phyloP scores from a whole-genome alignment of 2,888 invertebrate genomes.

The Rhamnusium bicolor region DNA sequence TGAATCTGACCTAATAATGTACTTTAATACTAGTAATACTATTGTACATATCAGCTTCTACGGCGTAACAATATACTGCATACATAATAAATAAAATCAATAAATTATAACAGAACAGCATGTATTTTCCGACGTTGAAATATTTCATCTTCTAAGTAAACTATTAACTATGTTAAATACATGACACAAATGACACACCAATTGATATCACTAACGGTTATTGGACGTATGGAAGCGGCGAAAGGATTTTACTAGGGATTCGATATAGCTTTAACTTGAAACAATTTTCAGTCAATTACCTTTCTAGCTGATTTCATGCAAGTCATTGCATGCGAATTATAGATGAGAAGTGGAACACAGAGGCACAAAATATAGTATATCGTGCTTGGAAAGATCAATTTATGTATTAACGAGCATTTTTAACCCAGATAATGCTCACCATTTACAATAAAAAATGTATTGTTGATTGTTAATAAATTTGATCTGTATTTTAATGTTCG shows the following conservation, averaged over 20 bases:
- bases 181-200: constrained; percentile 3
- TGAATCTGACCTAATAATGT: too few species aligned
- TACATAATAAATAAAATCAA: neutral
- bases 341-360: neutral
- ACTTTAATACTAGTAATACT: too few species aligned
- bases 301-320: constrained; percentile 16
- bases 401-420: neutral
- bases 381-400: neutral
- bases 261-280: constrained; percentile 4
- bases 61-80: neutral
- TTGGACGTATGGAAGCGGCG: constrained; percentile 7
- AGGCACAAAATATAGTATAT: neutral
- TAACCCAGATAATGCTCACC: too few species aligned
- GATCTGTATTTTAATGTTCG: too few species aligned
- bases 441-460: too few species aligned
- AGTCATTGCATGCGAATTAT: constrained; percentile 22
- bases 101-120: neutral
- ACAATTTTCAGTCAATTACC: constrained; percentile 29
- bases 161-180: neutral
- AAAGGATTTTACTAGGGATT: neutral
- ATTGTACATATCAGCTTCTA: neutral
- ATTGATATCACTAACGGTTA: neutral
- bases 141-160: constrained; percentile 1
- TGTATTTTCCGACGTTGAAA: neutral
- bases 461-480: too few species aligned